phyloP scores from a whole-genome alignment of 2,113 vertebrate genomes.

The Sylvilagus bachmani region DNA sequence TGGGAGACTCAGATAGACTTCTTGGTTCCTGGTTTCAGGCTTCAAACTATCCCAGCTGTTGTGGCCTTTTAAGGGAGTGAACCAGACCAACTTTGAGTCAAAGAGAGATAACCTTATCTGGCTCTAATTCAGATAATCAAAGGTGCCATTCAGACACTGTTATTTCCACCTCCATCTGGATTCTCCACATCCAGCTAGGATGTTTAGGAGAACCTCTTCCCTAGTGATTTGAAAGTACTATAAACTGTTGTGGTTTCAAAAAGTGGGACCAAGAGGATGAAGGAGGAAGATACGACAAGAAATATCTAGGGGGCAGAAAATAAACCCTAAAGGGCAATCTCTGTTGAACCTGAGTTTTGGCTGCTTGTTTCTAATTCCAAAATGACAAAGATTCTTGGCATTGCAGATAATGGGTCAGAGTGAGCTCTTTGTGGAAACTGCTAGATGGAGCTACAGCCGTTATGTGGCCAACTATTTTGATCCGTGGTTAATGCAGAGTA shows the following conservation, averaged over 20 bases:
- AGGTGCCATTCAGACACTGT: background rate
- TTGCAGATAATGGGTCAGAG: background rate
- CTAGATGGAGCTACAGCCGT: slow-evolving; percentile 50
- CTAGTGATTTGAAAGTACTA: background rate
- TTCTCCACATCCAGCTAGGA: background rate
- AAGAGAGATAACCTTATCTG: background rate
- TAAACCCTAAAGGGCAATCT: slow-evolving; percentile 4
- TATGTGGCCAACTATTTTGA: slow-evolving; percentile 22
- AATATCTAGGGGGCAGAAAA: slow-evolving; percentile 26
- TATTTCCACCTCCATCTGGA: background rate
- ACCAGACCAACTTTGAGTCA: background rate
- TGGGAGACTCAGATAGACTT: too few species aligned
- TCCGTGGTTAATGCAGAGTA: slow-evolving; percentile 31
- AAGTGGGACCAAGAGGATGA: background rate
- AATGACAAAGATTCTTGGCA: background rate
- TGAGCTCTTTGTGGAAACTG: background rate
- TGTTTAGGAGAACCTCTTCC: slow-evolving; percentile 16
- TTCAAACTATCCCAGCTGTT: too few species aligned
- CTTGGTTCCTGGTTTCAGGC: too few species aligned
- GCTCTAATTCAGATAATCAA: background rate
- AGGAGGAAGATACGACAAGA: slow-evolving; percentile 1
- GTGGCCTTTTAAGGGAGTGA: too few species aligned
- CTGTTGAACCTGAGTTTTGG: slow-evolving; percentile 39
- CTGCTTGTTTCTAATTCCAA: slow-evolving; percentile 38
- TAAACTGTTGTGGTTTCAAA: slow-evolving; percentile 25